Percentiles rank a stretch among this genome's conserved stretches.
Evolutionary conservation across 2,113 vertebrate genomes (phyloP).

Genomic region (Seriola rivoliana): DNA sequence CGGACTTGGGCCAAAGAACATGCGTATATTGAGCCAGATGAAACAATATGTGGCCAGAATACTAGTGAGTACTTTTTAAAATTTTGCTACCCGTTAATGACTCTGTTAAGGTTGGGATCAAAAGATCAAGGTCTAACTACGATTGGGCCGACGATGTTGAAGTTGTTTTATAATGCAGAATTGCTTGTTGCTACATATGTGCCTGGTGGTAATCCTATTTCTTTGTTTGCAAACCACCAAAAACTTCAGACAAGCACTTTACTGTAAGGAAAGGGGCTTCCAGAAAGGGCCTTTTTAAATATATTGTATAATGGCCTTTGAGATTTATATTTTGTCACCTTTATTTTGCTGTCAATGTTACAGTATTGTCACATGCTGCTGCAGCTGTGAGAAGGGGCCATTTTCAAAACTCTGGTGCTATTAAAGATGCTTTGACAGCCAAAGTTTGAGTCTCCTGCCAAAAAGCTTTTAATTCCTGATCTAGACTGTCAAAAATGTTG

Average conservation of each 20-base stretch:
- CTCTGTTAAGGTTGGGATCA: neutral
- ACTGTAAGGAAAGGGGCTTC: neutral
- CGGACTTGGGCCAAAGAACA: too few species aligned
- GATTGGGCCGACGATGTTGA: neutral
- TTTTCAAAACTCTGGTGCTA: neutral
- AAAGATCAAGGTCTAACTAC: neutral
- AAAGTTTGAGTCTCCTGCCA: neutral
- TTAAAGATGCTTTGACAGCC: neutral
- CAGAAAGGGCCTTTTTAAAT: neutral
- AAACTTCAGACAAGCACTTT: conserved; percentile 1
- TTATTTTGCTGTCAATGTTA: neutral
- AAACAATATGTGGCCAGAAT: too few species aligned
- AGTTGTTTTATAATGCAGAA: too few species aligned
- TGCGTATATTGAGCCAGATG: too few species aligned
- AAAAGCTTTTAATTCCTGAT: conserved; percentile 1
- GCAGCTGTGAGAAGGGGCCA: neutral
- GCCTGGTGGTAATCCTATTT: too few species aligned
- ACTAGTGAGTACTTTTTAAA: too few species aligned
- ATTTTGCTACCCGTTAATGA: too few species aligned
- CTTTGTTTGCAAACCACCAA: neutral
- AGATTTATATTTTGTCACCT: neutral
- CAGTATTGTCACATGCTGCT: neutral
- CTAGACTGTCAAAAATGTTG: neutral
- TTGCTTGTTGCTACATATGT: too few species aligned
- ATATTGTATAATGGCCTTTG: neutral